A percentile compares a stretch with the other conserved stretches of the same genome.
These are phyloP conservation scores for Eulemur rubriventer DNA, from an alignment of 2,797 vertebrate species.

Conservation along the genomic window DNA sequence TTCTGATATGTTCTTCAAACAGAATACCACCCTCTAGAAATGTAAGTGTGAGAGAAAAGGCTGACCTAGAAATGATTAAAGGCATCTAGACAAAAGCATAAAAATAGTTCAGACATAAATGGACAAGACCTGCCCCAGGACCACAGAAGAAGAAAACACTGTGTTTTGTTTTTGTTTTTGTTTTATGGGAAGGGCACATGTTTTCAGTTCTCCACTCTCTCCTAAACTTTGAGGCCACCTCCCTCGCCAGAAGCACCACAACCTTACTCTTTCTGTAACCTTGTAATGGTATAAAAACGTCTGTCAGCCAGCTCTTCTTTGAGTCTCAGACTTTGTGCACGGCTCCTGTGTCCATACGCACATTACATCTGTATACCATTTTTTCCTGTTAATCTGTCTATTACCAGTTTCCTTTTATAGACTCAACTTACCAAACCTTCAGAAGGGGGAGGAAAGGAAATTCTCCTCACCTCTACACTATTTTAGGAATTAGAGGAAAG, in stretches of 20 bases:
- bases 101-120: slow-evolving; percentile 30
- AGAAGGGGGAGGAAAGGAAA: not conserved
- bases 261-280: not conserved
- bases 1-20: not conserved
- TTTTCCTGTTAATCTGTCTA: not conserved
- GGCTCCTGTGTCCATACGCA: not conserved
- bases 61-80: not conserved
- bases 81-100: not conserved
- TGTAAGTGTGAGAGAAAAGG: not conserved
- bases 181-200: not conserved
- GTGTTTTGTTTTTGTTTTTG: not conserved
- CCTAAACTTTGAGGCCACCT: not conserved
- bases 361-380: not conserved
- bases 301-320: not conserved
- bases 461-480: not conserved
- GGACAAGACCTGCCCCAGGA: not conserved
- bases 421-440: not conserved
- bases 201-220: not conserved
- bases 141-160: not conserved
- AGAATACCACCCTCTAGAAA: not conserved
- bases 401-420: not conserved
- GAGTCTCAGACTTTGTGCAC: not conserved
- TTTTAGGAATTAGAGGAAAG: not conserved
- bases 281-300: not conserved
- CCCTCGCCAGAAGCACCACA: not conserved